Percentiles rank a stretch among this genome's conserved stretches.
Evolutionary conservation across 2,113 vertebrate genomes (phyloP).

Genomic region (rabbit (Oryctolagus cuniculus)): mOryCun1.1 NC_091440.1:112032001-112032500

Average conservation of each 20-base stretch:
- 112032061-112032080: neutral
- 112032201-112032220: neutral
- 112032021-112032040: neutral
- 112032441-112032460: too few relatives aligned
- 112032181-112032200: neutral
- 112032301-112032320: neutral
- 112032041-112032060: neutral
- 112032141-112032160: too few relatives aligned
- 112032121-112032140: too few relatives aligned
- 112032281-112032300: neutral
- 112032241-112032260: neutral
- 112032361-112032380: too few relatives aligned
- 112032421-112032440: neutral
- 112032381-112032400: neutral
- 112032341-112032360: neutral
- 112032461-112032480: too few relatives aligned
- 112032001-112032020: neutral
- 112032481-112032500: too few relatives aligned
- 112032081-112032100: neutral
- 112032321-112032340: neutral
- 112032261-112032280: neutral
- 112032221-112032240: neutral
- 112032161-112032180: neutral
- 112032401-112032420: neutral
- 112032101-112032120: neutral